These are phyloP conservation scores for Acanthiza pusilla DNA, from an alignment of 2,797 vertebrate species.

Conservation along the genomic window DNA sequence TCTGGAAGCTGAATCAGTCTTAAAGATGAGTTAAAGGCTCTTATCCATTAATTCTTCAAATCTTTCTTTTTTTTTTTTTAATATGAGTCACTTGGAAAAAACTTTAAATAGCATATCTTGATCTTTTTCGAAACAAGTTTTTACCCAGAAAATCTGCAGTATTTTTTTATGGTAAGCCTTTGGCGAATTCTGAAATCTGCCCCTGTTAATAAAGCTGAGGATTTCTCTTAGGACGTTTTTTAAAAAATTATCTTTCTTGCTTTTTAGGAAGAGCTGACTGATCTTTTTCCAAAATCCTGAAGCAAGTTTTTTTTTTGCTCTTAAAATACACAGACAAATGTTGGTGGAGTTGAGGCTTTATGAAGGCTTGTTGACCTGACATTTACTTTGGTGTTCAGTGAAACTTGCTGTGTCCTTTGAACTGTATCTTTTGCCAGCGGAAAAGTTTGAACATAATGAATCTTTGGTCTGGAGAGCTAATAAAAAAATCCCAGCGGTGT, in stretches of 20 bases:
- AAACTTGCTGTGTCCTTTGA: background rate
- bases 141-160: background rate
- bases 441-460: background rate
- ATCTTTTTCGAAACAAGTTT: background rate
- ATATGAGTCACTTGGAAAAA: conserved; percentile 43
- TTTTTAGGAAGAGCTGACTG: background rate
- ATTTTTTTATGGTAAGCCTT: background rate
- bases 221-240: background rate
- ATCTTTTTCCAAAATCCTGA: background rate
- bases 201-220: background rate
- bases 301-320: background rate
- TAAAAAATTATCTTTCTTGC: background rate
- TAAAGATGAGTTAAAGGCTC: conserved; percentile 9
- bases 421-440: background rate
- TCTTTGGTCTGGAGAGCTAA: background rate
- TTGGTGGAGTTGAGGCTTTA: background rate
- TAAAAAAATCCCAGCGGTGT: background rate
- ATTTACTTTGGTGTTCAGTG: background rate
- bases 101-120: conserved; percentile 25
- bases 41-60: conserved; percentile 22
- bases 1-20: conserved; percentile 8
- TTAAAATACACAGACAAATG: background rate
- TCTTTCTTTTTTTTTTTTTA: background rate
- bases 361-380: background rate
- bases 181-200: background rate